phyloP scores from a whole-genome alignment of 2,113 vertebrate genomes.

The Porphyrio hochstetteri region DNA sequence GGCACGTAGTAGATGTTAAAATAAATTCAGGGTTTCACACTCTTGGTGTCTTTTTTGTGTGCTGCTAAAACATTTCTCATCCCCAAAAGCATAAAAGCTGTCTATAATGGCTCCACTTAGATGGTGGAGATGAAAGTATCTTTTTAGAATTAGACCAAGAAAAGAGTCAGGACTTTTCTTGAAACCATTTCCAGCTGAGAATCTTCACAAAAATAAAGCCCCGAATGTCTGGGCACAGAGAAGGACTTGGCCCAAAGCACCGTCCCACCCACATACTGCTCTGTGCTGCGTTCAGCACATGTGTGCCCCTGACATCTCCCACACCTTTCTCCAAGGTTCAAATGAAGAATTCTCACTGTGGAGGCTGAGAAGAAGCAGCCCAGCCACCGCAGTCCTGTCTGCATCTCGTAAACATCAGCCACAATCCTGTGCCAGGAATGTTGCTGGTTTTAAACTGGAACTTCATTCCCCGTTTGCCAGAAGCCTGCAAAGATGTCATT shows the following conservation, averaged over 20 bases:
- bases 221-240: fast-evolving
- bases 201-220: not conserved
- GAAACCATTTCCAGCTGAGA: not conserved
- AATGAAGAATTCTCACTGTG: not conserved
- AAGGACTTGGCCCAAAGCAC: not conserved
- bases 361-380: not conserved
- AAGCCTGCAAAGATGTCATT: not conserved
- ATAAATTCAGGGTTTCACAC: not conserved
- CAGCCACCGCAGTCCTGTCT: not conserved
- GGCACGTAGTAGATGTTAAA: not conserved
- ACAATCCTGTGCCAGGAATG: not conserved
- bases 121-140: not conserved
- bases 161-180: not conserved
- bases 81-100: not conserved
- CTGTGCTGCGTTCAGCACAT: not conserved
- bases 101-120: not conserved
- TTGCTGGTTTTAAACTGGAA: not conserved
- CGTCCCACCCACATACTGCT: fast-evolving
- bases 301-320: not conserved
- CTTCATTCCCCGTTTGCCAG: not conserved
- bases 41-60: not conserved
- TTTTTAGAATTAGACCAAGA: not conserved
- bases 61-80: not conserved
- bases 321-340: not conserved
- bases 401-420: not conserved